Evolutionary conservation across 1,140 invertebrate species (phyloP).

Genomic region (Pogonomyrmex barbatus): DNA sequence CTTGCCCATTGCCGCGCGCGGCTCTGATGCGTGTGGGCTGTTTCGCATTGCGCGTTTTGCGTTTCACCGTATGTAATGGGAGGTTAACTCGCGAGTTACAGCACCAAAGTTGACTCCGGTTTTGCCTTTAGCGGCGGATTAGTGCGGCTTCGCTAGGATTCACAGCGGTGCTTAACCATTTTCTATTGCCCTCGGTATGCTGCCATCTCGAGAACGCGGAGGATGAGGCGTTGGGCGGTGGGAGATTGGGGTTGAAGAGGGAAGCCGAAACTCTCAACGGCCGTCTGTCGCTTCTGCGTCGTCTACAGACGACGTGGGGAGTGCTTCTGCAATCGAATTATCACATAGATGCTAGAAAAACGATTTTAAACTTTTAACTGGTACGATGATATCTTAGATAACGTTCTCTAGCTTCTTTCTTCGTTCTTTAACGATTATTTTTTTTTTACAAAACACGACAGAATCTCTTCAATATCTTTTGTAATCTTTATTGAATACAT

Average conservation of each 20-base stretch:
- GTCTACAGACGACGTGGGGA: conserved; percentile 45
- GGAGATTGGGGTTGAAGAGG: conserved; percentile 41
- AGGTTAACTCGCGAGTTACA: conserved; percentile 78
- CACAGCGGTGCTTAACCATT: conserved; percentile 81
- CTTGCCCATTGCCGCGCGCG: conserved; percentile 15
- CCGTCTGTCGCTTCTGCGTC: conserved; percentile 63
- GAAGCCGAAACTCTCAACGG: conserved; percentile 64
- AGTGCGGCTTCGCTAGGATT: conserved; percentile 82
- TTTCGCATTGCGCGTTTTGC: conserved; percentile 61
- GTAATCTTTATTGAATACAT: neutral
- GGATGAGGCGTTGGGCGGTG: conserved; percentile 41
- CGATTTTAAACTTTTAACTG: conserved; percentile 39
- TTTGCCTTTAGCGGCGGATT: conserved; percentile 83
- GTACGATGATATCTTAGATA: neutral
- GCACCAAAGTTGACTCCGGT: conserved; percentile 79
- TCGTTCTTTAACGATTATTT: neutral
- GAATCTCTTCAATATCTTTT: neutral
- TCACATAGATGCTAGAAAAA: conserved; percentile 55
- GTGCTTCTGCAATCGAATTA: conserved; percentile 56
- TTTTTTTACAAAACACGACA: too few relatives aligned
- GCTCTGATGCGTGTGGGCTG: conserved; percentile 61
- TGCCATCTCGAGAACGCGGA: conserved; percentile 63
- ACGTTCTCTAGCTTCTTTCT: neutral
- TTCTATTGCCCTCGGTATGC: conserved; percentile 67
- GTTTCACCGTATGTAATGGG: conserved; percentile 64